Evolutionary conservation across 2,113 vertebrate species (phyloP), one percentile per base, ranked within the genome.

Genomic region (Argyrosomus japonicus): DNA sequence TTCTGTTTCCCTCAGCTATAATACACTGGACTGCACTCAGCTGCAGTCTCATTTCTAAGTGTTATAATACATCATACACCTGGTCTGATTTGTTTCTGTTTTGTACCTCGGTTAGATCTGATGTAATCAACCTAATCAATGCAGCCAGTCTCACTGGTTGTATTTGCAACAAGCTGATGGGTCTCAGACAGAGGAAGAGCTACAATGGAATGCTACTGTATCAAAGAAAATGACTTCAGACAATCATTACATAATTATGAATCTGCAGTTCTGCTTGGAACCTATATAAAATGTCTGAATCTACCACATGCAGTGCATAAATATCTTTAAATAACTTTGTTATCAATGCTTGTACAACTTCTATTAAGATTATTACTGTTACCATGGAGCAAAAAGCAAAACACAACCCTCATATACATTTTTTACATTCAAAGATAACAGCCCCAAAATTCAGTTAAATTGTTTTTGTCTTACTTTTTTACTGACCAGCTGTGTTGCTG

Each of bases 1-100:
- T 83, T 82, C 72, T 81, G 64, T 56, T 9, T 54, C 5, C 62
- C 85, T 75, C 63, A 58, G 29, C 50, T 74, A 14, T 18, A 36
- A 53, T 15, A 51, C 13, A 11, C 45, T 23, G 54, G 29, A 51
- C 62, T 25, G 9, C 23, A 63, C 10, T 19, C 19, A 47, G 57
- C 14, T 63, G 27, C 27, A 8, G 47, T 29, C 14, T 68, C 43
- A 58, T 50, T 54, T 77, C 25, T n/a, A 23, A 60, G 40, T 36
- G 58, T 17, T 40, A 50, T 12, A 23, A n/a, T n/a, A n/a, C 23
- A 43, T 18, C 51, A 50, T 25, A 14, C 7, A 25, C 27, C 36
- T n/a, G 64, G 23, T 23, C 40, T 12, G 73, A 68, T 73, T 58
- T 51, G 17, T 51, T 40, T 76, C 25, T 10, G 43, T 56, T 75